Evolutionary conservation across 2,797 vertebrate genomes (phyloP), one percentile per base, ranked within the genome.

Genomic region (Scolopax rusticola): DNA sequence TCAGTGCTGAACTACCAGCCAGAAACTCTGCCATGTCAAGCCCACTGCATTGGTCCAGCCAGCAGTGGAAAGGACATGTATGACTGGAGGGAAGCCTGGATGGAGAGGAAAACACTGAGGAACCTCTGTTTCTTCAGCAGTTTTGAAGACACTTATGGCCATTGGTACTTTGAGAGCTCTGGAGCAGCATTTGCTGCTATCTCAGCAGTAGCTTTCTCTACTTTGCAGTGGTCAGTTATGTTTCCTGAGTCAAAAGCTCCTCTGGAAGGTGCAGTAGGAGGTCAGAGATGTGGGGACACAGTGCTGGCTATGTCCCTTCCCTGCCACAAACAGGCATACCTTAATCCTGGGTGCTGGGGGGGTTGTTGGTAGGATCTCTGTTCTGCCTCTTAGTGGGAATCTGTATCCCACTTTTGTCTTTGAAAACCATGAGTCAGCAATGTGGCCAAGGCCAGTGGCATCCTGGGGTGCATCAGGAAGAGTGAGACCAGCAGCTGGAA

Each of bases 161-260:
- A 8, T 15, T 23, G 14, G 45, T 24, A 12, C 50, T 80, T 30
- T 12, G 20, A 41, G 56, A 57, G 30, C 59, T 61, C n/a, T 32
- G 48, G 59, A 45, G 53, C 20, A 25, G 63, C 4, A 5, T 40
- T 68, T 0, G 4, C 27, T 48, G 12, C 40, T 16, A 0, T 19
- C n/a, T 53, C 53, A 28, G 53, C 45, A n/a, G 53, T 11, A 45
- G 33, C 32, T 15, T 1, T 21, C n/a, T 40, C 27, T 8, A n/a
- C n/a, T 53, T 48, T n/a, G 61, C 36, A 10, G 48, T 18, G 51
- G 30, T 45, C 41, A 30, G 12, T 17, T 20, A 14, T 51, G 11
- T 14, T 36, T 38, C 40, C 67, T 0, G 1, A 32, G 47, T 40
- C 45, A 65, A 51, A 11, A 8, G 28, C 45, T 61, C 18, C 8